phyloP scores from a whole-genome alignment of 2,888 invertebrate genomes.

The Hydriomena furcata region DNA sequence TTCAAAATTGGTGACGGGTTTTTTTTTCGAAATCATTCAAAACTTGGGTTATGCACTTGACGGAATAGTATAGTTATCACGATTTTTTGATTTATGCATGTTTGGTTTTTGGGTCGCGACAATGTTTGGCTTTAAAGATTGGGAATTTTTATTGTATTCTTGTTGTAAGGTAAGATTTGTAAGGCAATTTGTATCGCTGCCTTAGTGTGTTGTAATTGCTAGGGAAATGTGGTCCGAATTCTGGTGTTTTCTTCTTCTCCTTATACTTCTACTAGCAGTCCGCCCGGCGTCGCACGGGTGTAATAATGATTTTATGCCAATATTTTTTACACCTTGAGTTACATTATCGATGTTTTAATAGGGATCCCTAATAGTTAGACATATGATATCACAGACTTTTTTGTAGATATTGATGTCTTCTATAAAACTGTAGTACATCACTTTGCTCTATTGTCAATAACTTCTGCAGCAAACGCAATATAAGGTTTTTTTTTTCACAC shows the following conservation, averaged over 20 bases:
- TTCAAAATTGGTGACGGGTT: conserved; percentile 42
- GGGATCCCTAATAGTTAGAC: no score
- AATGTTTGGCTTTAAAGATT: conserved; percentile 25
- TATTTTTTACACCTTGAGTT: no score
- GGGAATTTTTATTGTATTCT: conserved; percentile 13
- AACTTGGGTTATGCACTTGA: conserved; percentile 38
- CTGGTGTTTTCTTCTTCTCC: neutral
- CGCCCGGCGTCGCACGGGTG: no score
- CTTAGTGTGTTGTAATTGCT: conserved; percentile 20
- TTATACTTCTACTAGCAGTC: no score
- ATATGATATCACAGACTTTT: no score
- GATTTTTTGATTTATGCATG: conserved; percentile 24
- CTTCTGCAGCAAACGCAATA: no score
- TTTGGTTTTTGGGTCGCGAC: conserved; percentile 21
- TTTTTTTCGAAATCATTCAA: conserved; percentile 26
- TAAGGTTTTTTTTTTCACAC: no score
- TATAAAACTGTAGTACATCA: no score
- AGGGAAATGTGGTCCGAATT: conserved; percentile 26
- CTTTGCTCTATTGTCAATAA: no score
- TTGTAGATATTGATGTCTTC: no score
- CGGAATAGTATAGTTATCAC: conserved; percentile 36
- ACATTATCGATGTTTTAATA: no score
- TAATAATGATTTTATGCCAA: no score
- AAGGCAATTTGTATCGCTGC: conserved; percentile 19
- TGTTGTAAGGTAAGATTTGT: conserved; percentile 15